A percentile compares a stretch with the other conserved stretches of the same genome.
These are phyloP conservation scores for Cloeon dipterum DNA, from an alignment of 2,888 invertebrate genomes.

Conservation along the genomic window DNA sequence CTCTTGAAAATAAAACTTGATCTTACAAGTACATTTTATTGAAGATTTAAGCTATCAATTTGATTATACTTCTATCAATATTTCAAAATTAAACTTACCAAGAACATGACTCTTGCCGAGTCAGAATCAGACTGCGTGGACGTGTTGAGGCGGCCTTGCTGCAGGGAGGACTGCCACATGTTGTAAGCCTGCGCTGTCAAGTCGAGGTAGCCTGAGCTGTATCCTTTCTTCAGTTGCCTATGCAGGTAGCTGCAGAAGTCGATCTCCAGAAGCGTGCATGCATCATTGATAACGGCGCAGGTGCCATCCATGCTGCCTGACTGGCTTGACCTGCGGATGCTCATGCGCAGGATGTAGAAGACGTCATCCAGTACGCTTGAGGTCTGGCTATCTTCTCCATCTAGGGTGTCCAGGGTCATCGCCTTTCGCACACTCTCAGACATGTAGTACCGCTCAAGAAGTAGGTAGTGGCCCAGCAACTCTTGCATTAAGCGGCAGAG, in stretches of 20 bases:
- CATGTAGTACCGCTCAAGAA: constrained; percentile 85
- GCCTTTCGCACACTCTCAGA: constrained; percentile 88
- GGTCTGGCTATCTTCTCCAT: constrained; percentile 22
- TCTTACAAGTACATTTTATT: no score
- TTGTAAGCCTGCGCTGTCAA: constrained; percentile 57
- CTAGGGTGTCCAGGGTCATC: constrained; percentile 45
- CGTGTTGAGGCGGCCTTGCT: constrained; percentile 53
- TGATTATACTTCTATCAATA: no score
- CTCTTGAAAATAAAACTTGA: no score
- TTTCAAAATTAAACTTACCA: constrained; percentile 29
- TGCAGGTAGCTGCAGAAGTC: constrained; percentile 53
- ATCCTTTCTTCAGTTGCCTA: constrained; percentile 50
- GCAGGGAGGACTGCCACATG: constrained; percentile 53
- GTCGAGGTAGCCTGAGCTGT: constrained; percentile 47
- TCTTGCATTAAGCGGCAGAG: constrained; percentile 59
- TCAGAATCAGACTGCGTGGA: constrained; percentile 42
- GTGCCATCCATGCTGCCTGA: constrained; percentile 85
- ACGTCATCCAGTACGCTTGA: constrained; percentile 95
- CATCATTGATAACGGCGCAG: constrained; percentile 91
- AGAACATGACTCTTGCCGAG: constrained; percentile 47
- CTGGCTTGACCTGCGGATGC: constrained; percentile 73
- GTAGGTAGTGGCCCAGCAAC: constrained; percentile 65
- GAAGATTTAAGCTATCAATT: no score
- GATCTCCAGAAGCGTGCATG: constrained; percentile 65
- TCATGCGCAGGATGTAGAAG: constrained; percentile 90